Base-by-base conservation (phyloP, 1,140 invertebrate genomes). In the Eufriesea mexicana region DNA sequence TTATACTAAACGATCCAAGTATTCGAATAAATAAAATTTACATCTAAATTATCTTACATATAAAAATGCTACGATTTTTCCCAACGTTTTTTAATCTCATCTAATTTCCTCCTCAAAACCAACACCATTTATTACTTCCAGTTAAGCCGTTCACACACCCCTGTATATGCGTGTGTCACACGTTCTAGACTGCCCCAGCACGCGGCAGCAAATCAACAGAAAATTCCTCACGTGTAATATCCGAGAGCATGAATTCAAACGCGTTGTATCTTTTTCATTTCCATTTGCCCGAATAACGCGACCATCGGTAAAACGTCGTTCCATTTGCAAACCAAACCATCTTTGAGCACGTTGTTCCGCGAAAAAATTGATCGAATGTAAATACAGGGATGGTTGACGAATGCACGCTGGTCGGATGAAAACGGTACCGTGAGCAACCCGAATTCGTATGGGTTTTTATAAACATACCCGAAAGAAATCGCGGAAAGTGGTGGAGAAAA, bases 361-460 rank as follows among this genome's bases (percentile, higher is more conserved):
- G 9, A 57, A 57, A 82, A 35, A 67, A 67, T 76, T 57, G n/a
- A 68, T 77, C 5, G 9, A 51, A 67, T 57, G n/a, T 55, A 55
- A 68, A 76, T 76, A 51, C 28, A 5, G 25, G 10, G 25, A 2
- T 2, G 25, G 25, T 10, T 16, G 16, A 20, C 54, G 55, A 28
- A 45, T 47, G 28, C 14, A 9, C 57, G 2, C 7, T 23, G 5
- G 25, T 18, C 18, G 25, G 28, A 2, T 8, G 6, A 64, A 75
- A 62, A 35, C 20, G 35, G 12, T 42, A 42, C 42, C 71, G 9
- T 12, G 54, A 45, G n/a, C 2, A 25, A 8, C 47, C 4, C 49
- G 49, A 51, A 49, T 12, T 12, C 12, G 16, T 0, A 9, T 14
- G 7, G 20, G 23, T 45, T 35, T 72, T 45, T 20, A 23, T 35